Evolutionary conservation across 2,888 invertebrate species (phyloP).

Genomic region (Tetragnatha montana): DNA sequence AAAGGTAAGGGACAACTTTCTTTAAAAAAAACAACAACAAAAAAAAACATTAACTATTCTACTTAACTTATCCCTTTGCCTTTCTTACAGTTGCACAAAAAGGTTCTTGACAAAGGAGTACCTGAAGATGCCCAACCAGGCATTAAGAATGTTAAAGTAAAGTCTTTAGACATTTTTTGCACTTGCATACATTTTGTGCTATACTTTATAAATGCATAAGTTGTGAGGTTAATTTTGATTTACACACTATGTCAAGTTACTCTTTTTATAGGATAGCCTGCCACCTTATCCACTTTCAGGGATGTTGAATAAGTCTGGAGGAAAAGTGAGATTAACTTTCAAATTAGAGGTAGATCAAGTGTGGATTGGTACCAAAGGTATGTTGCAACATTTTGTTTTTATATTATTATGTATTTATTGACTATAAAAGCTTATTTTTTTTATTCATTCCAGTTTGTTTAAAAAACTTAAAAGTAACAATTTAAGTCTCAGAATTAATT

Average conservation of each 20-base stretch:
- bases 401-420: background rate
- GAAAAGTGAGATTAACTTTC: conserved; percentile 92
- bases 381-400: conserved; percentile 7
- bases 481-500: too few relatives aligned
- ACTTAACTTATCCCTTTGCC: too few relatives aligned
- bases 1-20: conserved; percentile 74
- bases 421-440: too few relatives aligned
- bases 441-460: too few relatives aligned
- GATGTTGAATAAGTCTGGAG: conserved; percentile 92
- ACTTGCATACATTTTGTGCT: too few relatives aligned
- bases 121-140: conserved; percentile 93
- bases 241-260: background rate
- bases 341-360: conserved; percentile 92
- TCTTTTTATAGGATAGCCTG: conserved; percentile 81
- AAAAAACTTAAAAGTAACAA: too few relatives aligned
- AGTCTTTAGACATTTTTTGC: conserved; percentile 39
- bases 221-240: too few relatives aligned
- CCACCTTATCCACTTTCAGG: conserved; percentile 89
- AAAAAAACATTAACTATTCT: background rate
- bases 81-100: conserved; percentile 82
- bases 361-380: conserved; percentile 90
- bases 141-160: conserved; percentile 85
- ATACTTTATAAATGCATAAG: too few relatives aligned
- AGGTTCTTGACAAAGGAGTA: conserved; percentile 91
- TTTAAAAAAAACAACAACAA: background rate